A percentile compares a stretch with the other conserved stretches of the same genome.
Conservation (phyloP, 2,113 vertebrate species). For the Lophura nycthemera region DNA sequence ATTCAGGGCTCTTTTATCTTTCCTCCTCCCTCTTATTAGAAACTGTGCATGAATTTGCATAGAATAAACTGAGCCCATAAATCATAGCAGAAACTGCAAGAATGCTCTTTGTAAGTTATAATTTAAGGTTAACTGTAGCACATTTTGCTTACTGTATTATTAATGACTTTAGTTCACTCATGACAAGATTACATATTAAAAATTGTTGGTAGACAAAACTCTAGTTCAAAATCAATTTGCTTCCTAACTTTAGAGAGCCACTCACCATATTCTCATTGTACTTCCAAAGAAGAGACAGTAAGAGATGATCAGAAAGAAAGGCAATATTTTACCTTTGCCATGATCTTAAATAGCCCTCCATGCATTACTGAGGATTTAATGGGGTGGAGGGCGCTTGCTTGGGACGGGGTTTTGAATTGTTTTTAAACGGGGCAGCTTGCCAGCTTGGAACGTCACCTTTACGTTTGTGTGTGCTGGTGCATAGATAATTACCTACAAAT, state of each 20-base stretch:
- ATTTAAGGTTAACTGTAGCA: constrained; percentile 88
- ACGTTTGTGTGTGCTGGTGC: accelerated
- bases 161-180: constrained; percentile 84
- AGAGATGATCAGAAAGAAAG: constrained; percentile 27
- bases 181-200: constrained; percentile 85
- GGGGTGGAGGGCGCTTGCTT: no score
- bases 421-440: accelerated
- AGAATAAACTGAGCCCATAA: constrained; percentile 88
- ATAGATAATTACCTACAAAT: neutral
- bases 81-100: constrained; percentile 85
- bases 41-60: constrained; percentile 88
- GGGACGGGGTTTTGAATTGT: no score
- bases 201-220: constrained; percentile 83
- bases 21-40: constrained; percentile 88
- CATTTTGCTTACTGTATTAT: constrained; percentile 87
- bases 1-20: constrained; percentile 87
- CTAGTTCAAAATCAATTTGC: constrained; percentile 80
- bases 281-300: constrained; percentile 51
- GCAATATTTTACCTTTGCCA: neutral
- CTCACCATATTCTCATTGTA: constrained; percentile 32
- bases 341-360: neutral
- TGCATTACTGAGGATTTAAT: accelerated
- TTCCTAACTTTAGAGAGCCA: constrained; percentile 73
- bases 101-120: constrained; percentile 86
- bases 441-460: neutral